Conservation (phyloP, 1,140 invertebrate species). For the honey bee (Apis mellifera) region DNA sequence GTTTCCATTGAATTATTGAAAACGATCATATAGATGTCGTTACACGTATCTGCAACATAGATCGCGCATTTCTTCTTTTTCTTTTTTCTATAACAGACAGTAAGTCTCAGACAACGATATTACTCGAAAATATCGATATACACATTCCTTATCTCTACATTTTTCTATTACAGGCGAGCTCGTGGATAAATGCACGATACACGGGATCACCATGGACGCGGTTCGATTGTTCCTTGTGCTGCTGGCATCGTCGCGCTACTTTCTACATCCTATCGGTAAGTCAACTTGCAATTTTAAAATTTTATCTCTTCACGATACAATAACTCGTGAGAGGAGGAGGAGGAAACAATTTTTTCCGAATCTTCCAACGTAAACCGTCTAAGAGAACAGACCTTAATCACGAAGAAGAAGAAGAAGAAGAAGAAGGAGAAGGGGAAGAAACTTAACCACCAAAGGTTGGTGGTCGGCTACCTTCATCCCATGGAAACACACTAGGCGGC, state of each 20-base stretch:
- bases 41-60: too few relatives aligned
- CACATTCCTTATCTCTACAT: neutral
- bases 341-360: neutral
- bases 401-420: constrained; percentile 39
- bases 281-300: too few relatives aligned
- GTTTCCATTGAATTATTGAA: too few relatives aligned
- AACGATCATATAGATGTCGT: too few relatives aligned
- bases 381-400: constrained; percentile 59
- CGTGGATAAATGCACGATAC: constrained; percentile 58
- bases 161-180: constrained; percentile 55
- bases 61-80: too few relatives aligned
- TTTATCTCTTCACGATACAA: neutral
- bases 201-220: constrained; percentile 46
- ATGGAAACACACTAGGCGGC: constrained; percentile 41
- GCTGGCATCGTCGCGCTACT: constrained; percentile 48
- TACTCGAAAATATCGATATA: too few relatives aligned
- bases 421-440: constrained; percentile 26
- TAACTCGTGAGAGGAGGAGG: neutral
- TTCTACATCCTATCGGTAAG: constrained; percentile 55
- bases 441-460: constrained; percentile 32
- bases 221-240: constrained; percentile 55
- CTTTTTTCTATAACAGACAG: too few relatives aligned
- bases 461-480: constrained; percentile 48
- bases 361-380: neutral
- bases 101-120: too few relatives aligned